Evolutionary conservation across 2,888 invertebrate species (phyloP), one percentile per base, ranked within the genome.

Genomic region (Eledona agricola): DNA sequence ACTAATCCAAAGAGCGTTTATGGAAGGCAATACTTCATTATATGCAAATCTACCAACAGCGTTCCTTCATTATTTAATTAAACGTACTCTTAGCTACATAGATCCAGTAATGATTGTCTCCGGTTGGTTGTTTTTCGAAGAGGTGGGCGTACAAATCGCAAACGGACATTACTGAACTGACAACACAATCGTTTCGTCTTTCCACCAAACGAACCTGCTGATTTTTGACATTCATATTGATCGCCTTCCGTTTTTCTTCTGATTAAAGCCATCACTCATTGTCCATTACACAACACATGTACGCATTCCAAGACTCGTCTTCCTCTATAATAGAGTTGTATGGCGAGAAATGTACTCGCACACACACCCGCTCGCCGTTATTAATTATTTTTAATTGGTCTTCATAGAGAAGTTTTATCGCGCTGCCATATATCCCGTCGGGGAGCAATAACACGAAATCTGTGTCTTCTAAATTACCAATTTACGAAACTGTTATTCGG

Each of bases 331-430:
- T 26, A 38, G 38, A 38, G 25, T 38, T 26, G 38, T 26, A 38
- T 17, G 13, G n/a, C n/a, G n/a, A n/a, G n/a, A n/a, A n/a, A n/a
- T n/a, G n/a, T n/a, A n/a, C n/a, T n/a, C n/a, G n/a, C n/a, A n/a
- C n/a, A n/a, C n/a, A n/a, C n/a, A n/a, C n/a, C n/a, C n/a, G 17
- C 26, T 23, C 25, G 23, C 26, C 16, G 26, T 38, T 38, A 38
- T 38, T 38, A 38, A 38, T 38, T 38, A 40, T 28, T 26, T 23
- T 40, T 26, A 40, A 40, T 40, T 40, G 19, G 26, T 15, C 28
- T 40, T 17, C 6, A 13, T 22, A 13, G 4, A 10, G 11, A 12
- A 3, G 3, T 3, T 12, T 12, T 31, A 23, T 37, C 23, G 15
- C 13, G 25, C 4, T 35, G 22, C 35, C 20, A 35, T 20, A 35